These are phyloP conservation scores for Albula glossodonta DNA, from an alignment of 2,113 vertebrate species.

Conservation along the genomic window DNA sequence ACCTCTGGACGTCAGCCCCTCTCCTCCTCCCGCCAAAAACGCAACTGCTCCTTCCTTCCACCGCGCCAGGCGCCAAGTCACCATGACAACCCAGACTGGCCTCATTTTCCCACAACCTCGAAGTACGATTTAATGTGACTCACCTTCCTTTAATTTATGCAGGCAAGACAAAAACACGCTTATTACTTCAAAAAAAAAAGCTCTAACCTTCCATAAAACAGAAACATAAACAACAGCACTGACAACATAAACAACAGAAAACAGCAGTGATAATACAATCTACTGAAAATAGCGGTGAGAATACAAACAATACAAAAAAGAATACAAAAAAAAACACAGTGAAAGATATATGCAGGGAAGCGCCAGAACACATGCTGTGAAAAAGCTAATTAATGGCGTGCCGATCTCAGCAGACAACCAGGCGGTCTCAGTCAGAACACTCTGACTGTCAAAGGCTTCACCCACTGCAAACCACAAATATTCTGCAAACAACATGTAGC, in stretches of 20 bases:
- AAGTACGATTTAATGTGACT: background rate
- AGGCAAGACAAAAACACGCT: background rate
- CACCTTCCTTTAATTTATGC: background rate
- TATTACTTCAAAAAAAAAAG: background rate
- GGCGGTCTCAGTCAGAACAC: conserved; percentile 47
- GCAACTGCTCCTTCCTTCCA: conserved; percentile 36
- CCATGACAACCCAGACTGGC: conserved; percentile 55
- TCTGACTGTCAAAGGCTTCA: background rate
- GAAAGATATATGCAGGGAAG: background rate
- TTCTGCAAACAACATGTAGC: background rate
- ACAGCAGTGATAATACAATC: too few relatives aligned
- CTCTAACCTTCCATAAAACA: too few relatives aligned
- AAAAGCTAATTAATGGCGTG: conserved; percentile 19
- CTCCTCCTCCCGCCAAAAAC: conserved; percentile 5
- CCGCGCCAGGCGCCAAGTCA: conserved; percentile 21
- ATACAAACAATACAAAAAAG: background rate
- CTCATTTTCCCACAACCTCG: conserved; percentile 42
- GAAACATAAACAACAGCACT: too few relatives aligned
- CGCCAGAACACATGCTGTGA: background rate
- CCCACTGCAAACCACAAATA: background rate
- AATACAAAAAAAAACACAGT: background rate
- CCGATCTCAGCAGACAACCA: conserved; percentile 38
- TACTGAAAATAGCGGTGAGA: too few relatives aligned
- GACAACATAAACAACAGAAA: too few relatives aligned
- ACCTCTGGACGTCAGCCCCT: background rate